Evolutionary conservation across 2,888 invertebrate species (phyloP).

Genomic region (Chesias legatella): DNA sequence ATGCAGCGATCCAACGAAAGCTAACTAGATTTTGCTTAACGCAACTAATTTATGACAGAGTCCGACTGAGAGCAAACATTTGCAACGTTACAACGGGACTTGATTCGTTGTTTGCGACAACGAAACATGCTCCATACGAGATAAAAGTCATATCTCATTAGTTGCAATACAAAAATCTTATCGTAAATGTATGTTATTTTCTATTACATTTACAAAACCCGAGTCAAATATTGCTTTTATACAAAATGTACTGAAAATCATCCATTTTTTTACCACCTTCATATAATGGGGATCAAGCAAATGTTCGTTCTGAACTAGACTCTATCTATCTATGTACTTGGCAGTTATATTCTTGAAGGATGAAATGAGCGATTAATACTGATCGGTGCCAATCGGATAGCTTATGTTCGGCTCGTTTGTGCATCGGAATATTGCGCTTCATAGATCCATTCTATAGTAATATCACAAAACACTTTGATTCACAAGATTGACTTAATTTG

Average conservation of each 20-base stretch:
- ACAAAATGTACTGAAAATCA: no score
- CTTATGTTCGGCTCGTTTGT: constrained; percentile 26
- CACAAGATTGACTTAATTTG: no score
- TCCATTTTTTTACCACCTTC: no score
- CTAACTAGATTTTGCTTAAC: constrained; percentile 34
- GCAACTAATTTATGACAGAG: constrained; percentile 31
- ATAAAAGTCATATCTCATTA: constrained; percentile 25
- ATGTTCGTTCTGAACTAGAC: constrained; percentile 2
- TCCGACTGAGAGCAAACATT: constrained; percentile 19
- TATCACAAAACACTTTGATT: background rate
- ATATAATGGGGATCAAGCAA: no score
- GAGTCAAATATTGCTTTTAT: no score
- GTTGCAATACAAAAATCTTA: constrained; percentile 30
- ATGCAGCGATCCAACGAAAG: constrained; percentile 72
- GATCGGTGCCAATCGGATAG: constrained; percentile 64
- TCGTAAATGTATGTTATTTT: no score
- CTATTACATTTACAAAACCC: no score
- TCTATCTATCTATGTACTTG: constrained; percentile 38
- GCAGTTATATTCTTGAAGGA: constrained; percentile 39
- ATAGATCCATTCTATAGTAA: constrained; percentile 4
- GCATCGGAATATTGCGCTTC: background rate
- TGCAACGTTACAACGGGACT: constrained; percentile 14
- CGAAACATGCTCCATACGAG: no score
- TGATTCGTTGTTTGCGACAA: constrained; percentile 3
- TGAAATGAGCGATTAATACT: constrained; percentile 64